Evolutionary conservation across 2,888 invertebrate genomes (phyloP).

Genomic region (Drosophila testacea): DNA sequence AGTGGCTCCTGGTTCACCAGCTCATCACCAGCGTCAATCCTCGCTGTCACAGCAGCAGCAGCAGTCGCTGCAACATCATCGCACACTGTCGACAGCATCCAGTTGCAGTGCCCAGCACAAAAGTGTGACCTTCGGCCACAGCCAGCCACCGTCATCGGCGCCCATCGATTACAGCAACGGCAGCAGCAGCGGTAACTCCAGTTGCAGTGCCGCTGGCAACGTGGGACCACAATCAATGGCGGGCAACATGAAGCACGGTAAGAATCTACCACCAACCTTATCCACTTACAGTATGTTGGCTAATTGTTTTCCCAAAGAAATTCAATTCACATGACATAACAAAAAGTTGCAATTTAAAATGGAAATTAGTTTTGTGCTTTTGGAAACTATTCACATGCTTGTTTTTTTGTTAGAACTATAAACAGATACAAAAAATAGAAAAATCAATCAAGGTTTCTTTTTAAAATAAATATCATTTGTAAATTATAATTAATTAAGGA

Average conservation of each 20-base stretch:
- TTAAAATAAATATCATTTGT: too few relatives aligned
- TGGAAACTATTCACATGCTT: too few relatives aligned
- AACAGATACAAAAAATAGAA: too few relatives aligned
- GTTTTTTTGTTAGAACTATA: too few relatives aligned
- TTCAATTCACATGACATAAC: too few relatives aligned
- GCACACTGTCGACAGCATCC: constrained; percentile 84
- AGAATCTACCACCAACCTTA: constrained; percentile 21
- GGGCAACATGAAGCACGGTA: constrained; percentile 86
- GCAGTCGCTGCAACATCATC: constrained; percentile 82
- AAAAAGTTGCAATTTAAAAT: too few relatives aligned
- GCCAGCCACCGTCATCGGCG: constrained; percentile 73
- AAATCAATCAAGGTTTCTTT: too few relatives aligned
- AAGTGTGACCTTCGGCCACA: constrained; percentile 85
- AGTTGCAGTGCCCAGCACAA: constrained; percentile 85
- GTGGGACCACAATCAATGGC: constrained; percentile 85
- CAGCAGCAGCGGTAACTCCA: constrained; percentile 77
- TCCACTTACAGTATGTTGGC: too few relatives aligned
- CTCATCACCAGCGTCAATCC: constrained; percentile 79
- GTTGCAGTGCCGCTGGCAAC: constrained; percentile 83
- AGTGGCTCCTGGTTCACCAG: constrained; percentile 80
- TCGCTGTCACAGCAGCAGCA: constrained; percentile 77
- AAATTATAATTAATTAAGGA: too few relatives aligned
- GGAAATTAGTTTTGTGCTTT: too few relatives aligned
- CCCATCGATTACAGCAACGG: constrained; percentile 73
- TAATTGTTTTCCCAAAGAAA: too few relatives aligned